Conservation (phyloP, 2,888 invertebrate genomes). For the Oegoconia quadripuncta region DNA sequence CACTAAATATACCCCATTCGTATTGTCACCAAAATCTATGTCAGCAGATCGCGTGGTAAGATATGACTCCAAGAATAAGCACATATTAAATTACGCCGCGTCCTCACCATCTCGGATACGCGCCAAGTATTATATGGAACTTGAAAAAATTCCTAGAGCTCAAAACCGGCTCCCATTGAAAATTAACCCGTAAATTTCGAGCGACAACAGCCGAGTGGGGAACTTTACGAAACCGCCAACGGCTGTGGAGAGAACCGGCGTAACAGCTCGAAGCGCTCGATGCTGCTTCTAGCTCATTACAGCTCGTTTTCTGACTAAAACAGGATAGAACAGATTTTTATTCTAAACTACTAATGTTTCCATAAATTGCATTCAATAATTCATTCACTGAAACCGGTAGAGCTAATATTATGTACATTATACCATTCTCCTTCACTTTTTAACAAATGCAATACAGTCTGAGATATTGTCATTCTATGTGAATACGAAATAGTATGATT, state of each 20-base stretch:
- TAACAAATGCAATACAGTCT: conserved; percentile 28
- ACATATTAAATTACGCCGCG: conserved; percentile 21
- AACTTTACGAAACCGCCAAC: conserved; percentile 72
- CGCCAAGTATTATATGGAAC: conserved; percentile 50
- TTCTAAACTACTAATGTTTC: conserved; percentile 19
- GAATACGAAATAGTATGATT: conserved; percentile 46
- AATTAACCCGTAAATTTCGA: conserved; percentile 77
- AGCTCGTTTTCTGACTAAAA: conserved; percentile 33
- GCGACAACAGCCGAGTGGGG: conserved; percentile 72
- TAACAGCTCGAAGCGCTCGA: conserved; percentile 34
- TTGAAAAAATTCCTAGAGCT: conserved; percentile 64
- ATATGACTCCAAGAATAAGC: too few species aligned
- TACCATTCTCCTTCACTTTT: too few species aligned
- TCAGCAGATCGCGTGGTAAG: too few species aligned
- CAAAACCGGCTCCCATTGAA: conserved; percentile 66
- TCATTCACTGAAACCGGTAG: too few species aligned
- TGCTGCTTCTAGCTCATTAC: conserved; percentile 56
- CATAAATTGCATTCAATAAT: too few species aligned
- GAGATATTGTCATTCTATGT: conserved; percentile 35
- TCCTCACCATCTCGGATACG: conserved; percentile 32
- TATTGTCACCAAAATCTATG: conserved; percentile 33
- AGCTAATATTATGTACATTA: too few species aligned
- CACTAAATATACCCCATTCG: conserved; percentile 33
- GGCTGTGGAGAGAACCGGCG: conserved; percentile 48
- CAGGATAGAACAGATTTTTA: conserved; percentile 20